A percentile compares a stretch with the other conserved stretches of the same genome.
phyloP scores from a whole-genome alignment of 2,888 invertebrate species.

The Tuberolachnus salignus region DNA sequence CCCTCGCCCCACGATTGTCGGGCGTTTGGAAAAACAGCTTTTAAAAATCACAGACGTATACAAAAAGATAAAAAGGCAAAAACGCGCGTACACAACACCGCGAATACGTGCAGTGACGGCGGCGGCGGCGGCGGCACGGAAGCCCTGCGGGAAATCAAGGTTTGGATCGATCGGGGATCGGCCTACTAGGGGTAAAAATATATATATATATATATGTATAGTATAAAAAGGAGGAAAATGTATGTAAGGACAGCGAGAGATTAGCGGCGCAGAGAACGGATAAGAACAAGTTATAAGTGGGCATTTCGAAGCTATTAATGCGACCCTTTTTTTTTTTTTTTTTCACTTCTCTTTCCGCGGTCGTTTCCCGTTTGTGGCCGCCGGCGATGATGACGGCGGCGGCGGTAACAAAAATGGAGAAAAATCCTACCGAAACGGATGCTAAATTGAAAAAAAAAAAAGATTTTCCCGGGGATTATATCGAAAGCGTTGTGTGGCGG shows the following conservation, averaged over 20 bases:
- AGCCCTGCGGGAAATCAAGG: constrained; percentile 51
- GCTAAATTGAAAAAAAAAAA: constrained; percentile 53
- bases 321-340: constrained; percentile 35
- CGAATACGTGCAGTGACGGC: not conserved
- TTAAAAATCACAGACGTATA: constrained; percentile 42
- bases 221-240: constrained; percentile 24
- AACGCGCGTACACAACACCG: constrained; percentile 23
- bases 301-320: constrained; percentile 46
- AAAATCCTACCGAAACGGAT: constrained; percentile 12
- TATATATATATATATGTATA: too few relatives aligned
- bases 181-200: not conserved
- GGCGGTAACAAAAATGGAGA: constrained; percentile 37
- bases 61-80: constrained; percentile 46
- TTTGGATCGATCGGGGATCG: constrained; percentile 29
- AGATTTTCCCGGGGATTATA: constrained; percentile 38
- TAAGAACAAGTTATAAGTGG: constrained; percentile 45
- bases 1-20: not conserved
- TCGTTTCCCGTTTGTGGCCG: constrained; percentile 29
- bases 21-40: constrained; percentile 43
- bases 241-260: constrained; percentile 39
- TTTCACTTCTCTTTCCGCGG: not conserved
- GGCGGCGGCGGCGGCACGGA: too few relatives aligned
- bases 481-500: not conserved
- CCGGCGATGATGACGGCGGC: constrained; percentile 42
- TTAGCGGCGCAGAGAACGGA: constrained; percentile 43